Percentiles rank a stretch among this genome's conserved stretches.
phyloP scores from a whole-genome alignment of 2,888 invertebrate species.

The Drosophila robusta region DNA sequence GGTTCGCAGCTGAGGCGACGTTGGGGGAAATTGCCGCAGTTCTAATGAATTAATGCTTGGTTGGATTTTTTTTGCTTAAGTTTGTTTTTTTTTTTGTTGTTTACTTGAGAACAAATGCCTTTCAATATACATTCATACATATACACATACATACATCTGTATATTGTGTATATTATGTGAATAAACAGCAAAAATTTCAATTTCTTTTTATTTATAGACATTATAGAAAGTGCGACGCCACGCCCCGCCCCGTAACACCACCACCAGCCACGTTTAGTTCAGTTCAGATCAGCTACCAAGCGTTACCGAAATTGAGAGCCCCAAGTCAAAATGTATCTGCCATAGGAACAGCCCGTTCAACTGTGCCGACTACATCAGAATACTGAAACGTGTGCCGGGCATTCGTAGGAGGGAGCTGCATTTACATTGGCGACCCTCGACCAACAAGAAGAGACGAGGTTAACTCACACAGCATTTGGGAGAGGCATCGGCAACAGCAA shows the following conservation, averaged over 20 bases:
- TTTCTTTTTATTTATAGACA: conserved; percentile 58
- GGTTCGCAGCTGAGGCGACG: conserved; percentile 51
- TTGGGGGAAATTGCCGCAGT: conserved; percentile 5
- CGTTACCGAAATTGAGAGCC: conserved; percentile 29
- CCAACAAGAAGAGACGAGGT: not conserved
- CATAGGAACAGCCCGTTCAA: conserved; percentile 51
- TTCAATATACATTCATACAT: conserved; percentile 18
- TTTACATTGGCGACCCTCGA: not conserved
- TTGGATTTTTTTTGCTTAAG: not conserved
- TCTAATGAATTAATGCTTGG: conserved; percentile 1
- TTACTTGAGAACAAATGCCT: conserved; percentile 35
- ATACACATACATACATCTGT: conserved; percentile 10
- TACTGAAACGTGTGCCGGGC: conserved; percentile 17
- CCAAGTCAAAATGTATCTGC: conserved; percentile 63
- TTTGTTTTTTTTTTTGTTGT: conserved; percentile 7
- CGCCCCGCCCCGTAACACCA: conserved; percentile 19
- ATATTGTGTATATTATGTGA: conserved; percentile 29
- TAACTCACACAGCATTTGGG: conserved; percentile 1
- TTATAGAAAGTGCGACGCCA: conserved; percentile 28
- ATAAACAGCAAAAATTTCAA: conserved; percentile 46
- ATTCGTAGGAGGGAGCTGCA: conserved; percentile 15
- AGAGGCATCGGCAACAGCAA: conserved; percentile 30
- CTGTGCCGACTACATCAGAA: conserved; percentile 3
- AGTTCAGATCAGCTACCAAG: conserved; percentile 32
- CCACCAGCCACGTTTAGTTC: conserved; percentile 10